Evolutionary conservation across 2,888 invertebrate genomes (phyloP).

Genomic region (Epinotia brunnichana): DNA sequence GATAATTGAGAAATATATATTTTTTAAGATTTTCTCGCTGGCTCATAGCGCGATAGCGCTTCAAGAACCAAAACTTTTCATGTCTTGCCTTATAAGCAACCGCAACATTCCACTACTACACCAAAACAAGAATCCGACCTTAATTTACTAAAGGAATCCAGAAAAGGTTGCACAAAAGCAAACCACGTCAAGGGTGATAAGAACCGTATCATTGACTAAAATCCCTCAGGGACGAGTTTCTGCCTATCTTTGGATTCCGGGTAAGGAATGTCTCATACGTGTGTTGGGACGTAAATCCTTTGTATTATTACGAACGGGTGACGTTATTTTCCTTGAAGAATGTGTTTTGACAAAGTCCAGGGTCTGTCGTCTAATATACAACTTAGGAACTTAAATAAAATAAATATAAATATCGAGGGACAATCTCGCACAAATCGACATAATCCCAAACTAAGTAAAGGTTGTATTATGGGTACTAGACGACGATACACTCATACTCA

Average conservation of each 20-base stretch:
- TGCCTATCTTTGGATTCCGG: not conserved
- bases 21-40: too few relatives aligned
- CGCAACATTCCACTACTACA: too few relatives aligned
- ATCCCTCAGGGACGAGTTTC: not conserved
- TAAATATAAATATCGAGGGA: too few relatives aligned
- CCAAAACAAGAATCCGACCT: not conserved
- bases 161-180: constrained; percentile 1
- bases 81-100: not conserved
- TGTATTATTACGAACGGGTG: not conserved
- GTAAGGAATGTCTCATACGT: not conserved
- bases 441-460: too few relatives aligned
- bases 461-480: too few relatives aligned
- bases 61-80: not conserved
- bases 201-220: constrained; percentile 3
- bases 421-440: too few relatives aligned
- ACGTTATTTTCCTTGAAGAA: not conserved
- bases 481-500: too few relatives aligned
- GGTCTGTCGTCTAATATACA: not conserved
- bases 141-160: not conserved
- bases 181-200: constrained; percentile 12
- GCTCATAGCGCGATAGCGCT: too few relatives aligned
- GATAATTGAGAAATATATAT: too few relatives aligned
- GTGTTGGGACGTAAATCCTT: not conserved
- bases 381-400: too few relatives aligned
- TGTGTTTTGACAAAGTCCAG: not conserved